Evolutionary conservation across 92 coral and sea anemone species (phyloP).

Genomic region (Phenganax marumi): DNA sequence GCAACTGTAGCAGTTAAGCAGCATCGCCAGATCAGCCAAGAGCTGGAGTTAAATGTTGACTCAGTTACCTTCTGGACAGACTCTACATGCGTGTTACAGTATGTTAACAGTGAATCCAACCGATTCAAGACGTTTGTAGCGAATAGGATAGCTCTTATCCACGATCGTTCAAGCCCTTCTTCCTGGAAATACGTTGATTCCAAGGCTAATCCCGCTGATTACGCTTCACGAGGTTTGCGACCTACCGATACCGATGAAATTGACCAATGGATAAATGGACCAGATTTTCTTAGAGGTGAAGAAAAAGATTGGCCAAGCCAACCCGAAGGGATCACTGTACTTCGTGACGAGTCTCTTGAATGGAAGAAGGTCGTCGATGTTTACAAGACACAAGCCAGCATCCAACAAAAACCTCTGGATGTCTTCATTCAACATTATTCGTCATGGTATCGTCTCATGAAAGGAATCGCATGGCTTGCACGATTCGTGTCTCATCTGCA

Average conservation of each 20-base stretch:
- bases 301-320: slow-evolving; percentile 6
- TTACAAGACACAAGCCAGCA: slow-evolving; percentile 1
- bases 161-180: slow-evolving; percentile 18
- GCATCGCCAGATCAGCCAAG: slow-evolving; percentile 24
- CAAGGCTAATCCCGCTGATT: slow-evolving; percentile 18
- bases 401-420: not conserved
- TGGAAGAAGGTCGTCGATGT: slow-evolving; percentile 15
- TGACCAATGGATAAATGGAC: slow-evolving; percentile 29
- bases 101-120: slow-evolving; percentile 22
- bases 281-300: slow-evolving; percentile 9
- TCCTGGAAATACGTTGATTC: slow-evolving; percentile 12
- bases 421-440: slow-evolving; percentile 14
- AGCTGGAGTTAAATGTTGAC: slow-evolving; percentile 11
- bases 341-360: slow-evolving; percentile 10
- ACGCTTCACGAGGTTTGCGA: slow-evolving; percentile 31
- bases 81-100: slow-evolving; percentile 14
- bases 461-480: not conserved
- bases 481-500: not conserved
- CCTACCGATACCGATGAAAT: slow-evolving; percentile 5
- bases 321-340: not conserved
- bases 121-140: slow-evolving; percentile 35
- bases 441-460: slow-evolving; percentile 5
- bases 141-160: slow-evolving; percentile 16
- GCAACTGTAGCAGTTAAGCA: slow-evolving; percentile 31
- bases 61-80: slow-evolving; percentile 31